Conservation (phyloP, 2,888 invertebrate species). For the Spodoptera littoralis region DNA sequence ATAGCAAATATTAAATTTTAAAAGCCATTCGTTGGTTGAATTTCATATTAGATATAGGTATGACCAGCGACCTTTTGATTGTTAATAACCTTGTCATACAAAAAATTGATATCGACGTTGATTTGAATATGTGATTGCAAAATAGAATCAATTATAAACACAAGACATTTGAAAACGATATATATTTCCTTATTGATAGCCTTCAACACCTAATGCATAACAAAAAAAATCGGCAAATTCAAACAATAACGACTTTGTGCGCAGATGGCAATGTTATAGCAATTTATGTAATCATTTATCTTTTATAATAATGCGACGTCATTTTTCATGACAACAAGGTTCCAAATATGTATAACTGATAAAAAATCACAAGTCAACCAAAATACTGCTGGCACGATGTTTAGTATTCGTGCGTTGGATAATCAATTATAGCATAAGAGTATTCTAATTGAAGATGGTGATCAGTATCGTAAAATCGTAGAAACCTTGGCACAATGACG, state of each 20-base stretch:
- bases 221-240: neutral
- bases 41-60: neutral
- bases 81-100: slow-evolving; percentile 22
- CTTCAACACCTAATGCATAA: neutral
- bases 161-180: too few relatives aligned
- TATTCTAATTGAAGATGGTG: slow-evolving; percentile 18
- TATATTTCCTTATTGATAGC: too few relatives aligned
- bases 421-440: slow-evolving; percentile 18
- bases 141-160: too few relatives aligned
- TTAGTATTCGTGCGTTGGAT: slow-evolving; percentile 29
- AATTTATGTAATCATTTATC: neutral
- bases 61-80: slow-evolving; percentile 32
- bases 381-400: slow-evolving; percentile 10
- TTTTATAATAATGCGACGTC: neutral
- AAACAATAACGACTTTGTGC: neutral
- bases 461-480: slow-evolving; percentile 23
- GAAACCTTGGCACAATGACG: slow-evolving; percentile 41
- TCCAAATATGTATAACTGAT: slow-evolving; percentile 12
- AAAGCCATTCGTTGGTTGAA: neutral
- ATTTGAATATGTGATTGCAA: neutral
- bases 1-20: neutral
- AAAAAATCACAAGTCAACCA: slow-evolving; percentile 4
- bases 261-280: slow-evolving; percentile 1
- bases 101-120: slow-evolving; percentile 23
- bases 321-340: too few relatives aligned